These are phyloP conservation scores for Oreochromis grahami DNA, from an alignment of 2,797 vertebrate species.

Conservation along the genomic window DNA sequence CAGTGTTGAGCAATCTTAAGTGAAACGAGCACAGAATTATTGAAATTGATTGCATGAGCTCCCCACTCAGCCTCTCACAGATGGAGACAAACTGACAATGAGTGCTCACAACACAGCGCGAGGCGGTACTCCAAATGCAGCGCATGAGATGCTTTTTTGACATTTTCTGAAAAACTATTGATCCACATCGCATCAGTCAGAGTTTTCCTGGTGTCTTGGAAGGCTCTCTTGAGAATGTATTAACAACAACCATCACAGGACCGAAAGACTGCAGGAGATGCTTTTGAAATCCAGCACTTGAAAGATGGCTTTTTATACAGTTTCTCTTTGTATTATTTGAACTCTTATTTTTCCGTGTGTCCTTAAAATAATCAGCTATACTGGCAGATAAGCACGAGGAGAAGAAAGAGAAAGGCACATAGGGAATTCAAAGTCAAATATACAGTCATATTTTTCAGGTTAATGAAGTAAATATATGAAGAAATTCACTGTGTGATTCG, in stretches of 20 bases:
- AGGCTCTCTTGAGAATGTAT: slow-evolving; percentile 47
- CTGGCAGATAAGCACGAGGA: background rate
- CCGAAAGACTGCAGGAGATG: slow-evolving; percentile 9
- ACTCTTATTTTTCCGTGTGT: background rate
- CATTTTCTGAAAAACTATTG: slow-evolving; percentile 62
- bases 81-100: slow-evolving; percentile 11
- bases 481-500: background rate
- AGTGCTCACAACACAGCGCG: background rate
- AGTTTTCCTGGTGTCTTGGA: slow-evolving; percentile 38
- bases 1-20: background rate
- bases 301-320: slow-evolving; percentile 5
- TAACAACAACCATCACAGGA: slow-evolving; percentile 35
- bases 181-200: slow-evolving; percentile 58
- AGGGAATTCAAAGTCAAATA: slow-evolving; percentile 6
- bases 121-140: slow-evolving; percentile 18
- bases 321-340: slow-evolving; percentile 9
- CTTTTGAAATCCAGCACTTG: slow-evolving; percentile 24
- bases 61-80: background rate
- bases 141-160: slow-evolving; percentile 30
- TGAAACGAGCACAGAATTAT: background rate
- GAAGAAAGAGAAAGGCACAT: background rate
- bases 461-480: slow-evolving; percentile 16
- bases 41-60: background rate
- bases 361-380: slow-evolving; percentile 25
- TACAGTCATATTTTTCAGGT: slow-evolving; percentile 13